These are phyloP conservation scores for Bungarus multicinctus DNA, from an alignment of 2,113 vertebrate species.

Conservation along the genomic window DNA sequence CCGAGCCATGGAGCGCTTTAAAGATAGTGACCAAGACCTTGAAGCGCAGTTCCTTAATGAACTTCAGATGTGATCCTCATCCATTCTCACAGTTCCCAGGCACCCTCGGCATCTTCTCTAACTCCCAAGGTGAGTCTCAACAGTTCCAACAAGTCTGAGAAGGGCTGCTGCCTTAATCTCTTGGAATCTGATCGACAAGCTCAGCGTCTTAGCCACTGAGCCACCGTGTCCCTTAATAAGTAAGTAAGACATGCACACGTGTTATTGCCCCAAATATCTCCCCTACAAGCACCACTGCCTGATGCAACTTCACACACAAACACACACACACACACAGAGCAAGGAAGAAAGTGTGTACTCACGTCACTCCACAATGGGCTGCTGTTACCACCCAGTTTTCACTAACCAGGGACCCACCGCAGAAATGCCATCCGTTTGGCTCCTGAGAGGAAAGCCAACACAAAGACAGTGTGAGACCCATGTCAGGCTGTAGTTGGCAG, in stretches of 20 bases:
- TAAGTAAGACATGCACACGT: too few relatives aligned
- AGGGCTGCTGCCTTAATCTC: not conserved
- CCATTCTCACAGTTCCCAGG: not conserved
- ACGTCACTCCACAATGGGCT: constrained; percentile 57
- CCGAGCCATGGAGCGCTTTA: too few relatives aligned
- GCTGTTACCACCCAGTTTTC: constrained; percentile 58
- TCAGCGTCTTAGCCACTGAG: too few relatives aligned
- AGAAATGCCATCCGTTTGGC: constrained; percentile 33
- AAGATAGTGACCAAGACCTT: too few relatives aligned
- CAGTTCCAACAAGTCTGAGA: not conserved
- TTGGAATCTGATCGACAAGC: not conserved
- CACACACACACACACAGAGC: too few relatives aligned
- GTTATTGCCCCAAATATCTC: too few relatives aligned
- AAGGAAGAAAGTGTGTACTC: not conserved
- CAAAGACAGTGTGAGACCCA: not conserved
- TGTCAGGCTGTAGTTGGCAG: not conserved
- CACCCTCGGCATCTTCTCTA: too few relatives aligned
- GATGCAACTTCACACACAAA: not conserved
- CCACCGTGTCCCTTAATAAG: too few relatives aligned
- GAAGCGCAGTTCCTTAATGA: too few relatives aligned
- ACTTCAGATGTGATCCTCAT: not conserved
- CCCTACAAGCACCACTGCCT: not conserved
- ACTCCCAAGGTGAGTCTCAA: not conserved
- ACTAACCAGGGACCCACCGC: constrained; percentile 43
- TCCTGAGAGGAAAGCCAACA: constrained; percentile 8